phyloP scores from a whole-genome alignment of 2,888 invertebrate genomes.

The Onthophagus sagittarius region DNA sequence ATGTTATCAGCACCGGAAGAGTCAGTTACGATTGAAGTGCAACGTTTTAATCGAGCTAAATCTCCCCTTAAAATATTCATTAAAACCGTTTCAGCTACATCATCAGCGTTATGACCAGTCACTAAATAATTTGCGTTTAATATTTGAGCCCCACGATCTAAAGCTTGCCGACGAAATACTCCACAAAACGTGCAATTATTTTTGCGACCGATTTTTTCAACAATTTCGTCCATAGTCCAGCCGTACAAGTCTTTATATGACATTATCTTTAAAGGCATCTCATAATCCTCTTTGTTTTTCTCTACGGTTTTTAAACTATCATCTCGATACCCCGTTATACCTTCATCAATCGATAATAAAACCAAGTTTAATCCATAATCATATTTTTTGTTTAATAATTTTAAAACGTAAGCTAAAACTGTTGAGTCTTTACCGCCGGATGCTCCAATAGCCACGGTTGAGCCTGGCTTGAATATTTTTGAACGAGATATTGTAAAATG shows the following conservation, averaged over 20 bases:
- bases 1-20: conserved; percentile 67
- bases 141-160: conserved; percentile 90
- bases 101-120: conserved; percentile 96
- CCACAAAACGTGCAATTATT: conserved; percentile 98
- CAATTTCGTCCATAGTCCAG: conserved; percentile 99
- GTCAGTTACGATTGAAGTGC: conserved; percentile 84
- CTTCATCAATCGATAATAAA: conserved; percentile 96
- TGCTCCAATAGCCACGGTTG: conserved; percentile 89
- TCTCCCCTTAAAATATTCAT: conserved; percentile 98
- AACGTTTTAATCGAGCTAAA: conserved; percentile 86
- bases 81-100: conserved; percentile 96
- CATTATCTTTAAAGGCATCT: conserved; percentile 87
- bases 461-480: conserved; percentile 75
- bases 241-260: conserved; percentile 97
- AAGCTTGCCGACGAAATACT: conserved; percentile 91
- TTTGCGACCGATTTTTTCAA: conserved; percentile 76
- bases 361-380: conserved; percentile 86
- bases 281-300: conserved; percentile 89
- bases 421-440: conserved; percentile 97
- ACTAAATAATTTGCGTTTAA: conserved; percentile 89
- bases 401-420: conserved; percentile 90
- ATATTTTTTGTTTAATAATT: conserved; percentile 84
- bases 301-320: conserved; percentile 97
- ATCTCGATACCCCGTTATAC: conserved; percentile 93
- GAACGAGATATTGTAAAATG: conserved; percentile 84